Base-by-base conservation (phyloP, 2,113 vertebrate genomes). In the Pseudolaguvia tuberculata region DNA sequence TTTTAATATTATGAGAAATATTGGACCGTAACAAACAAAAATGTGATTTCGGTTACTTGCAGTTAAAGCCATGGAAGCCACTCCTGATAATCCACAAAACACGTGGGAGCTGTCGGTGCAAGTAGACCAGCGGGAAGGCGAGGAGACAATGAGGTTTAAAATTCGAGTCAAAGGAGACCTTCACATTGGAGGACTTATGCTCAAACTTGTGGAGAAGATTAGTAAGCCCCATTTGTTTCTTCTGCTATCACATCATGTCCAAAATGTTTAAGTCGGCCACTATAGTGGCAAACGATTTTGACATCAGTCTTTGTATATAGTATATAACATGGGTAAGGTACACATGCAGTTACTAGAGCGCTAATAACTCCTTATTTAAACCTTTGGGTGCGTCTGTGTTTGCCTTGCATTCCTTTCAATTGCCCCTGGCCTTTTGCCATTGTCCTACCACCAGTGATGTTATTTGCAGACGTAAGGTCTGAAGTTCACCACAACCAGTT, bases 101-200 rank as follows among this genome's bases (percentile, higher is more conserved):
- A 93, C 94, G 3, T 99, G 97, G 97, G 94, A 94, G 66, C 93
- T 99, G n/a, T 23, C 75, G 2, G 82, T 99, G 56, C 87, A 66
- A 31, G 89, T 97, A 70, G 95, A 98, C 81, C 90, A 93, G 72
- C 91, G 87, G 3, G 70, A 81, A 11, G 87, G 89, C 71, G 88
- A 83, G 0, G 80, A 90, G 71, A 65, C 79, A 71, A 90, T 89
- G 79, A 87, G 84, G 5, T 70, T 91, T 65, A 84, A 65, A 0
- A 83, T 97, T 62, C 86, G 71, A 59, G 95, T 99, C 73, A 92
- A 93, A 0, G 97, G 97, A 58, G 93, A 95, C 80, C 91, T 96
- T 81, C 97, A 99, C 62, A 71, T 99, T 9, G 97, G 97, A 55
- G 97, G 97, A 72, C 86, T 99, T 84, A 99, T 99, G 94, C 93